Conservation (phyloP, 2,113 vertebrate species). For the Ancistrus triradiatus region DNA sequence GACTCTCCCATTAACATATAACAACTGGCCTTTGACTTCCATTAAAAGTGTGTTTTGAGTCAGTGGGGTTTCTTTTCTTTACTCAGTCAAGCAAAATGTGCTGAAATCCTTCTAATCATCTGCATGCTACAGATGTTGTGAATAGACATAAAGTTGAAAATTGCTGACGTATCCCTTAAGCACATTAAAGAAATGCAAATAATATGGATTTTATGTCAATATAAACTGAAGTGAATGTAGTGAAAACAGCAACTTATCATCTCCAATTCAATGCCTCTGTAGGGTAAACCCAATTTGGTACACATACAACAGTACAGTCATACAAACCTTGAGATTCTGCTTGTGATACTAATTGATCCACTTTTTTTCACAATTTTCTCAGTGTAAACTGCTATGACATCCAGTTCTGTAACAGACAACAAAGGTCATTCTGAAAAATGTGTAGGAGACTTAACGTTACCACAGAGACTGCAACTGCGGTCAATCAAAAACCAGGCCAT, state of each 20-base stretch:
- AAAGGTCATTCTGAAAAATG: slow-evolving; percentile 55
- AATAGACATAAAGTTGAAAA: too few relatives aligned
- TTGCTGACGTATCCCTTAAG: too few relatives aligned
- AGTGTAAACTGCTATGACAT: slow-evolving; percentile 47
- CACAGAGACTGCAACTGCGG: slow-evolving; percentile 59
- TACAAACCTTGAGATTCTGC: background rate
- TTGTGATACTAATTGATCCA: background rate
- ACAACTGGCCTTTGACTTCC: too few relatives aligned
- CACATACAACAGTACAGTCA: background rate
- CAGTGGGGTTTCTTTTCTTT: too few relatives aligned
- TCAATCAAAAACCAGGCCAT: slow-evolving; percentile 59
- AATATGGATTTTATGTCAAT: too few relatives aligned
- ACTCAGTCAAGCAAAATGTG: too few relatives aligned
- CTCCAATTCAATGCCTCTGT: background rate
- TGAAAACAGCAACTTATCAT: background rate
- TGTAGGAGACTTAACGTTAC: slow-evolving; percentile 61
- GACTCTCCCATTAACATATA: too few relatives aligned
- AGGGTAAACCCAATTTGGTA: background rate
- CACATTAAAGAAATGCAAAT: too few relatives aligned
- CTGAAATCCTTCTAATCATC: too few relatives aligned
- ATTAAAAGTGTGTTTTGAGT: too few relatives aligned
- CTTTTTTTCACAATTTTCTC: slow-evolving; percentile 41
- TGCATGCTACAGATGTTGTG: too few relatives aligned
- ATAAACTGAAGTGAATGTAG: too few relatives aligned
- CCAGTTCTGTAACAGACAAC: slow-evolving; percentile 44